phyloP scores from a whole-genome alignment of 1,140 invertebrate species.

The Glomeris maerens region DNA sequence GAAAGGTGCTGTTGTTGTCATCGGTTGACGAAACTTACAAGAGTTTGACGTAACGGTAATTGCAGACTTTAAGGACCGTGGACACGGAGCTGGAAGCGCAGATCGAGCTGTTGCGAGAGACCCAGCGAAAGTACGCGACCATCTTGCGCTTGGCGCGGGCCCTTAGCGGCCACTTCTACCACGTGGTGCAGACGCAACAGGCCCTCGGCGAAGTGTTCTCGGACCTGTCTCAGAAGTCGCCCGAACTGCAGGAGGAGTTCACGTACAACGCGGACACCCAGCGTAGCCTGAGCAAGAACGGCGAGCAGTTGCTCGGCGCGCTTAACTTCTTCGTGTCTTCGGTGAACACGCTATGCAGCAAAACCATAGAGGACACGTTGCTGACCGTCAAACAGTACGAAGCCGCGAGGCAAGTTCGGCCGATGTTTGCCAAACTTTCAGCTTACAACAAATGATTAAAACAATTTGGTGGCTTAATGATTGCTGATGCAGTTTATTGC shows the following conservation, averaged over 20 bases:
- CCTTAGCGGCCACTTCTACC: constrained; percentile 72
- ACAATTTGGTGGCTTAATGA: not conserved
- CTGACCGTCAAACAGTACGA: constrained; percentile 87
- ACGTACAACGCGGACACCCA: constrained; percentile 91
- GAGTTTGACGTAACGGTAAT: constrained; percentile 15
- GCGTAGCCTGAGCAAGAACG: constrained; percentile 81
- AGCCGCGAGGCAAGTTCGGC: constrained; percentile 51
- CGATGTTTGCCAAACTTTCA: too few species aligned
- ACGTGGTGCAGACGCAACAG: constrained; percentile 70
- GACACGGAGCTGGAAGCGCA: constrained; percentile 81
- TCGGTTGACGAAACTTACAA: not conserved
- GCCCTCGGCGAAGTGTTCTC: constrained; percentile 77
- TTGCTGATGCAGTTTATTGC: not conserved
- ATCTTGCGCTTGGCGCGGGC: constrained; percentile 69
- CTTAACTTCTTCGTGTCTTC: constrained; percentile 93
- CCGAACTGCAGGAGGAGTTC: constrained; percentile 88
- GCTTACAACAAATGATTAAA: too few species aligned
- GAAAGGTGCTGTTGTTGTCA: constrained; percentile 43
- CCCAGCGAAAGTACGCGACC: constrained; percentile 83
- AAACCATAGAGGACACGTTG: constrained; percentile 92
- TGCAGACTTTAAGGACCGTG: constrained; percentile 58
- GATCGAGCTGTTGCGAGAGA: constrained; percentile 80
- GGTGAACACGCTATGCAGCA: constrained; percentile 86
- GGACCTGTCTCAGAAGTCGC: constrained; percentile 86
- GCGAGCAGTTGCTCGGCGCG: constrained; percentile 75